Evolutionary conservation across 2,113 vertebrate genomes (phyloP).

Genomic region (Platanista minor): DNA sequence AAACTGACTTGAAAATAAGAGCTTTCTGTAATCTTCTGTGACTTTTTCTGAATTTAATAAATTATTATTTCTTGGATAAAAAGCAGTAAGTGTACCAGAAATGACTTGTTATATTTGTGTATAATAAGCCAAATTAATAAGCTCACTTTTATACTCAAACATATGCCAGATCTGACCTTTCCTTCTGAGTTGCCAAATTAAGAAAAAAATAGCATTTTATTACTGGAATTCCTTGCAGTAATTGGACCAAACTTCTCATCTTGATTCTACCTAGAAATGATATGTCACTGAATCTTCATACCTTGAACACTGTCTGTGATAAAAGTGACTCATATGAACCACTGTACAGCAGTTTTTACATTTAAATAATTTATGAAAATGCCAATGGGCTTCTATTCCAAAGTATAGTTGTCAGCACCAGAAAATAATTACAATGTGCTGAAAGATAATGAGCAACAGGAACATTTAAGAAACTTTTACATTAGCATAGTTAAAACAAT

Average conservation of each 20-base stretch:
- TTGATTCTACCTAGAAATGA: not conserved
- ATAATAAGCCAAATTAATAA: not conserved
- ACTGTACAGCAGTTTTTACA: not conserved
- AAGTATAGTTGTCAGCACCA: not conserved
- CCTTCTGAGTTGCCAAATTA: constrained; percentile 14
- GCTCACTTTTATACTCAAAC: not conserved
- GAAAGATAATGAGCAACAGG: not conserved
- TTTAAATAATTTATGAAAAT: constrained; percentile 52
- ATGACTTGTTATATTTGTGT: not conserved
- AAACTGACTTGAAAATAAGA: not conserved
- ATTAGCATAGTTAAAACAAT: constrained; percentile 22
- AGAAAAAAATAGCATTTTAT: not conserved
- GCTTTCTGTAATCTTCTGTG: not conserved
- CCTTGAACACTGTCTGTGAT: not conserved
- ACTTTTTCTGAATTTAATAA: not conserved
- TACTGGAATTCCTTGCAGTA: constrained; percentile 14
- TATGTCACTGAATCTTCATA: constrained; percentile 5
- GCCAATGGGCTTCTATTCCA: not conserved
- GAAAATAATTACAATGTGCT: constrained; percentile 19
- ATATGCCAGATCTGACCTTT: constrained; percentile 23
- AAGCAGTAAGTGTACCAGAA: not conserved
- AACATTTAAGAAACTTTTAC: constrained; percentile 30
- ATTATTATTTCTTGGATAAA: not conserved
- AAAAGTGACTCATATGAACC: constrained; percentile 27
- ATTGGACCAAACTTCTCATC: constrained; percentile 27